phyloP scores from a whole-genome alignment of 1,140 invertebrate species.

The Gryllus bimaculatus region DNA sequence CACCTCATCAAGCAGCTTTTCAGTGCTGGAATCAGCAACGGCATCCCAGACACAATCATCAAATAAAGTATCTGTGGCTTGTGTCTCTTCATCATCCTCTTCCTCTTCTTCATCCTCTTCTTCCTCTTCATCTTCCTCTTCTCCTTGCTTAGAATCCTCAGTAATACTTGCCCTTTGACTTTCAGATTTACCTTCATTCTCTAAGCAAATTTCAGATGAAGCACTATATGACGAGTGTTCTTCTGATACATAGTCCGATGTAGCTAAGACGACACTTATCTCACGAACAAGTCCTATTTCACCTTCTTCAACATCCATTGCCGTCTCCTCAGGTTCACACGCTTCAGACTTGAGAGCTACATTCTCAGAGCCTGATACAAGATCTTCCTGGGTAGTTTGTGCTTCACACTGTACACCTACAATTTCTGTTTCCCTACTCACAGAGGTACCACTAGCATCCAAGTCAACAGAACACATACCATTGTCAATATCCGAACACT shows the following conservation, averaged over 20 bases:
- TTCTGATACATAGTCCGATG: not conserved
- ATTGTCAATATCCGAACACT: too few species aligned
- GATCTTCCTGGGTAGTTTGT: too few species aligned
- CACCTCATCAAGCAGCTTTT: conserved; percentile 34
- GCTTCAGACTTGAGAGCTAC: too few species aligned
- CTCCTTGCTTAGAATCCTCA: conserved; percentile 19
- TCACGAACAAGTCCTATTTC: too few species aligned
- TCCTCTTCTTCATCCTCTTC: conserved; percentile 19
- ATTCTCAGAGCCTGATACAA: too few species aligned
- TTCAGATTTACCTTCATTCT: conserved; percentile 20
- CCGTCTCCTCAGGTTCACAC: too few species aligned
- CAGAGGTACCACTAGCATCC: too few species aligned
- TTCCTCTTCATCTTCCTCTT: conserved; percentile 22
- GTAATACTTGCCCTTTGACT: conserved; percentile 14
- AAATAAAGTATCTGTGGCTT: not conserved
- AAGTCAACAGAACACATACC: too few species aligned
- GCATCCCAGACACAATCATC: conserved; percentile 36
- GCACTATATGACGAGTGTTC: not conserved
- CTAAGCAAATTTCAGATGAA: not conserved
- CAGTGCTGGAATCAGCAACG: conserved; percentile 36
- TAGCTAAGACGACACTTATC: not conserved
- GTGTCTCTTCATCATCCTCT: not conserved
- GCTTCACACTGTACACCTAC: too few species aligned
- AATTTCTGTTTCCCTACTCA: too few species aligned
- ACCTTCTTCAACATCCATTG: too few species aligned